Evolutionary conservation across 2,113 vertebrate species (phyloP), one percentile per base, ranked within the genome.

Genomic region (Brachionichthys hirsutus): DNA sequence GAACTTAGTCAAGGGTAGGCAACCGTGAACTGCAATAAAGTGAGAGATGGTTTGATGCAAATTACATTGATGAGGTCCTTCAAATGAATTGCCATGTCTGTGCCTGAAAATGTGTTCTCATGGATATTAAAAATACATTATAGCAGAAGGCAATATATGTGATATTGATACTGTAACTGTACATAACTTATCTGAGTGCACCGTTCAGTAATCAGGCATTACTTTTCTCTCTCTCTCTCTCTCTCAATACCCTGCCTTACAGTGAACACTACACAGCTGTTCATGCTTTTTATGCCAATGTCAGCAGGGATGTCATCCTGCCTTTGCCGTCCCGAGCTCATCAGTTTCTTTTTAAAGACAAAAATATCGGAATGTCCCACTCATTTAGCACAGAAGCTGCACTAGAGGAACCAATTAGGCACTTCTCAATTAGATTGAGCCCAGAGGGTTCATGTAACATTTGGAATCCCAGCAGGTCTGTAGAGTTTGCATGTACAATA

Each of bases 391-490:
- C 24, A 30, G 24, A 30, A 30, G 24, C 24, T 30, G 24, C 24
- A 30, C 24, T 30, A 8, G 8, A 30, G 19, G 38, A 70, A 65
- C 49, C 67, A 70, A 75, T 71, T 69, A 65, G 42, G 44, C 53
- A 36, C 49, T 80, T 60, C 40, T 43, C 24, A 30, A 30, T 30
- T 30, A 73, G 54, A 56, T n/a, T 1, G 8, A 55, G 48, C 54
- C 49, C 66, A 62, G 58, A 2, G 40, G 47, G 53, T 46, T 20
- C 61, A 45, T 52, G 24, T 46, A 78, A 74, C 72, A 72, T 76
- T 77, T 74, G 56, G 71, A 60, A 45, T 74, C 75, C 59, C 68
- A 73, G 82, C 75, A 81, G 66, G 69, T 79, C 52, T 30, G 8
- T 30, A 30, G 24, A 30, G 24, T 30, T 62, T 48, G 53, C 36